Evolutionary conservation across 2,113 vertebrate species (phyloP), one percentile per base, ranked within the genome.

Genomic region (Rhinolophus sinicus): DNA sequence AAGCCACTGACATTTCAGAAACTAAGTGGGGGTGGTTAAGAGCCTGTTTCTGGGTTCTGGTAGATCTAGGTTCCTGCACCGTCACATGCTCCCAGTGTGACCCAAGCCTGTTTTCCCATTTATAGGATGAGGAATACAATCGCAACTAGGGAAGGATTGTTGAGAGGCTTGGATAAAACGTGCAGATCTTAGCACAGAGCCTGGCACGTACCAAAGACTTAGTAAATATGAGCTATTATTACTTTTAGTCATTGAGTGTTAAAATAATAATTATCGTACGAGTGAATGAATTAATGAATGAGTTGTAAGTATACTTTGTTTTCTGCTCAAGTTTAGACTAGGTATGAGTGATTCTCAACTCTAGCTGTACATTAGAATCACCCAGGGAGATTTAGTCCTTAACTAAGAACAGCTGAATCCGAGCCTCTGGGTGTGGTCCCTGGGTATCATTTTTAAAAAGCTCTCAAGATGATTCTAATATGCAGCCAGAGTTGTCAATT

Each of bases 1-100:
- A 91, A 80, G 73, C n/a, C 38, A 92, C 22, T 90, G 69, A 78
- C 62, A 95, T 96, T 96, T 96, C 33, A 80, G 75, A 95, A 44
- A 38, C 70, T 70, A 44, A 64, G 24, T 70, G 26, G 70, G 8
- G 16, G 65, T 76, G 8, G 47, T 65, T 86, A 72, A 93, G 69
- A 80, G 18, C 8, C 26, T 76, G n/a, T 26, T 83, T 85, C 75
- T 95, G 56, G 56, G 91, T 82, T 93, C 54, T 89, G 86, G 62
- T 30, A 75, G 10, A 85, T 90, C 58, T 56, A 67, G 67, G 72
- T 88, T 75, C 64, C 24, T 62, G 84, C 12, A 52, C 50, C 83
- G 38, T 24, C 11, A 40, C 8, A 33, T 28, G 52, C 3, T 92
- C 38, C 40, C 44, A 70, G 19, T 28, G 15, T 87, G 52, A 95